phyloP scores from a whole-genome alignment of 2,888 invertebrate species.

The Alcis repandata region DNA sequence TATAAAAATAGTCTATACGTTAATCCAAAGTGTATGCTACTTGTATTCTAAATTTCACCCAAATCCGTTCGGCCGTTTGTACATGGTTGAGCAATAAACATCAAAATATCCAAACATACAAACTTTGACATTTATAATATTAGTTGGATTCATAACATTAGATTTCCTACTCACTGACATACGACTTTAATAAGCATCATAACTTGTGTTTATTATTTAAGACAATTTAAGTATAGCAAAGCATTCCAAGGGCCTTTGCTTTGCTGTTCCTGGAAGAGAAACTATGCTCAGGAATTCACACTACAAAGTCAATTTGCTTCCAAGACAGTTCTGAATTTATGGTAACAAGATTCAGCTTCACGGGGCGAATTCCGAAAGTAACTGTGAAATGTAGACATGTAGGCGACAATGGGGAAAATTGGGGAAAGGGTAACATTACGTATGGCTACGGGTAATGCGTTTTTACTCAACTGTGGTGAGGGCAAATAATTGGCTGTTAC shows the following conservation, averaged over 20 bases:
- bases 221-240: not conserved
- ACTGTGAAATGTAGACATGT: conserved; percentile 47
- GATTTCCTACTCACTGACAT: no score
- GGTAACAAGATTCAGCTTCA: conserved; percentile 69
- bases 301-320: conserved; percentile 62
- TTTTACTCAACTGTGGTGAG: no score
- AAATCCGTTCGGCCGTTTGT: no score
- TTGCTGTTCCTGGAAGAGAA: conserved; percentile 23
- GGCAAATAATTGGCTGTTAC: no score
- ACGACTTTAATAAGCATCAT: not conserved
- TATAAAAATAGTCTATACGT: no score
- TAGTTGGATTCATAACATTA: no score
- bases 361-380: conserved; percentile 57
- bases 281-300: conserved; percentile 45
- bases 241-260: conserved; percentile 25
- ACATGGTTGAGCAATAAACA: no score
- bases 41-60: no score
- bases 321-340: conserved; percentile 64
- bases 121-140: no score
- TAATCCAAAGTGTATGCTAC: no score
- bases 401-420: conserved; percentile 20
- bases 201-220: not conserved
- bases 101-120: no score
- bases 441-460: no score
- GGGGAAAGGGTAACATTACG: conserved; percentile 1